Evolutionary conservation across 2,888 invertebrate genomes (phyloP).

Genomic region (Phortica magna): DNA sequence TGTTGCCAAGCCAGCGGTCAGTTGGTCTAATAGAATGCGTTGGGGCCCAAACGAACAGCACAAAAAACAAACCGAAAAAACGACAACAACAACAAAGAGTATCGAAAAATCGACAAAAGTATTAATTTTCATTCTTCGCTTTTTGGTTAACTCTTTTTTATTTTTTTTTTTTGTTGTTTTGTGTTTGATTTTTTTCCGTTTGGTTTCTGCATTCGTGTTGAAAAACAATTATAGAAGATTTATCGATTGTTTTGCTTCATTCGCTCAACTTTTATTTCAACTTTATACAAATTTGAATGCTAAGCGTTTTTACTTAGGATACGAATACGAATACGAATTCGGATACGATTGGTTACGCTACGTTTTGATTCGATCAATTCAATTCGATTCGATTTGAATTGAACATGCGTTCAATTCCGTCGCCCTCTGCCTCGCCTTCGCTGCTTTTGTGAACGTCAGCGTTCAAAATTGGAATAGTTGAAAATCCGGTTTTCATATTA

Average conservation of each 20-base stretch:
- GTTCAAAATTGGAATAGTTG: constrained; percentile 19
- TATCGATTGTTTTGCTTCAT: constrained; percentile 40
- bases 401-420: neutral
- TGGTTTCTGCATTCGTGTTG: constrained; percentile 43
- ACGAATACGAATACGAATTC: neutral
- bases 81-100: neutral
- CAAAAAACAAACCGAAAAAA: neutral
- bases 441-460: constrained; percentile 16
- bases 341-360: neutral
- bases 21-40: constrained; percentile 4
- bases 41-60: neutral
- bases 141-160: constrained; percentile 10
- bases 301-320: constrained; percentile 15
- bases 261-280: constrained; percentile 38
- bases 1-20: constrained; percentile 2
- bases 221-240: constrained; percentile 50
- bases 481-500: constrained; percentile 31
- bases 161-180: constrained; percentile 4
- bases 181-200: constrained; percentile 32
- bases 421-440: neutral
- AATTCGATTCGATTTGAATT: constrained; percentile 1
- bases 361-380: neutral
- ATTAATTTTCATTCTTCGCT: constrained; percentile 1
- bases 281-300: constrained; percentile 25
- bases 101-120: constrained; percentile 8